Conservation (phyloP, 2,888 invertebrate genomes). For the Drosophila niveifrons region DNA sequence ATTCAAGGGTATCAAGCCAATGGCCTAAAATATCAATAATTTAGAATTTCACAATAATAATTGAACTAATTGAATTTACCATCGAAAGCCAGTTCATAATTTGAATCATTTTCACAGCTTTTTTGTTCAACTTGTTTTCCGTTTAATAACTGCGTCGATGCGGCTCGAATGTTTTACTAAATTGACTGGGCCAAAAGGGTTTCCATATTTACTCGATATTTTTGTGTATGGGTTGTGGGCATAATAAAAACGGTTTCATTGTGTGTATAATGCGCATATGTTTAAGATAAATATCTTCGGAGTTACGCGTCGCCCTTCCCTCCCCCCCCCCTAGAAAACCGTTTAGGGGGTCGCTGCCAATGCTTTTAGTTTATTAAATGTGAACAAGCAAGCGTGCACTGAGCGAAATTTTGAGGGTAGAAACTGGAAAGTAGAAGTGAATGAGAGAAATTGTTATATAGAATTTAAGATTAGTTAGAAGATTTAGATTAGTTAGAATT, state of each 20-base stretch:
- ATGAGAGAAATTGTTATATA: too few species aligned
- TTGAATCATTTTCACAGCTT: conserved; percentile 58
- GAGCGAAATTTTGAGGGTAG: conserved; percentile 16
- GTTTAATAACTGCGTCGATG: conserved; percentile 37
- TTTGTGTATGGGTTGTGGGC: conserved; percentile 44
- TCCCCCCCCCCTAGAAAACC: too few species aligned
- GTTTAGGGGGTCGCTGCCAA: conserved; percentile 30
- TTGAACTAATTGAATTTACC: conserved; percentile 29
- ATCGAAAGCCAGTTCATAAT: conserved; percentile 74
- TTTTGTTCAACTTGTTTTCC: neutral
- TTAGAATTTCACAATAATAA: neutral
- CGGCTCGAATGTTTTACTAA: conserved; percentile 44
- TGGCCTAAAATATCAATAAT: conserved; percentile 55
- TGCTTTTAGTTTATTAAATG: conserved; percentile 78
- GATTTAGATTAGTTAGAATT: too few species aligned
- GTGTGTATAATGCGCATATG: conserved; percentile 64
- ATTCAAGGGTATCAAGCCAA: conserved; percentile 83
- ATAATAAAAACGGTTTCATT: conserved; percentile 62
- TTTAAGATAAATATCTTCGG: conserved; percentile 77
- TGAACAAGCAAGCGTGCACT: conserved; percentile 48
- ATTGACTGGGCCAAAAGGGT: conserved; percentile 43
- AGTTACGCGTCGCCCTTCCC: conserved; percentile 26
- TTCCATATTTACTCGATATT: conserved; percentile 38
- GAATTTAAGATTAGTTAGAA: too few species aligned
- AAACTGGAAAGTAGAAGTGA: too few species aligned